These are phyloP conservation scores for Busseola fusca DNA, from an alignment of 2,888 invertebrate genomes.

Conservation along the genomic window DNA sequence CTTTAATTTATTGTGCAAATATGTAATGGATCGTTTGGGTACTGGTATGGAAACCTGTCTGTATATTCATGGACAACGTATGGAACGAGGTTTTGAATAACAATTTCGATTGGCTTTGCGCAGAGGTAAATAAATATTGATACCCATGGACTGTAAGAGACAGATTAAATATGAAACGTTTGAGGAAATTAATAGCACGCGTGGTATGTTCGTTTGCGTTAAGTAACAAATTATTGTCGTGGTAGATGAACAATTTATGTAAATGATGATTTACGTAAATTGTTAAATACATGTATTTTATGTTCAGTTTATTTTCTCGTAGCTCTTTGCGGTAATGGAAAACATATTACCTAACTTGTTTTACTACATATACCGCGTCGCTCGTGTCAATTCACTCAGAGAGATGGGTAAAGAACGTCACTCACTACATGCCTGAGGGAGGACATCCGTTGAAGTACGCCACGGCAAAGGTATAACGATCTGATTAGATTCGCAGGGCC, in stretches of 20 bases:
- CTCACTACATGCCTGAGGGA: neutral
- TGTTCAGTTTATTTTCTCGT: neutral
- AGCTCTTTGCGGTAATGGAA: neutral
- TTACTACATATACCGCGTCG: neutral
- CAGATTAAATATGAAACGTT: conserved; percentile 45
- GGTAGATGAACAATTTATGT: neutral
- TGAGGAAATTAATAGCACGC: conserved; percentile 19
- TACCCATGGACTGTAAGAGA: conserved; percentile 22
- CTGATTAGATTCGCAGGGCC: neutral
- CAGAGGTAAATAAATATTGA: conserved; percentile 48
- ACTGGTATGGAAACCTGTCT: conserved; percentile 53
- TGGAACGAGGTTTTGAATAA: conserved; percentile 33
- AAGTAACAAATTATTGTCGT: neutral
- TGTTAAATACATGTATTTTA: neutral
- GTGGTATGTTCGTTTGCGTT: conserved; percentile 4
- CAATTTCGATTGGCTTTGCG: conserved; percentile 44
- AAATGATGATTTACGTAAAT: conserved; percentile 1
- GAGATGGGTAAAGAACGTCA: neutral
- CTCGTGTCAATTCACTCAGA: neutral
- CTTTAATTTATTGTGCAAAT: conserved; percentile 53
- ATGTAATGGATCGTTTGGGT: conserved; percentile 43
- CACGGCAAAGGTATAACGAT: neutral
- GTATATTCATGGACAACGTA: conserved; percentile 47
- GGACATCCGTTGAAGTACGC: neutral
- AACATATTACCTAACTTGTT: neutral